These are phyloP conservation scores for Podabrus alpinus DNA, from an alignment of 2,888 invertebrate genomes.

Conservation along the genomic window DNA sequence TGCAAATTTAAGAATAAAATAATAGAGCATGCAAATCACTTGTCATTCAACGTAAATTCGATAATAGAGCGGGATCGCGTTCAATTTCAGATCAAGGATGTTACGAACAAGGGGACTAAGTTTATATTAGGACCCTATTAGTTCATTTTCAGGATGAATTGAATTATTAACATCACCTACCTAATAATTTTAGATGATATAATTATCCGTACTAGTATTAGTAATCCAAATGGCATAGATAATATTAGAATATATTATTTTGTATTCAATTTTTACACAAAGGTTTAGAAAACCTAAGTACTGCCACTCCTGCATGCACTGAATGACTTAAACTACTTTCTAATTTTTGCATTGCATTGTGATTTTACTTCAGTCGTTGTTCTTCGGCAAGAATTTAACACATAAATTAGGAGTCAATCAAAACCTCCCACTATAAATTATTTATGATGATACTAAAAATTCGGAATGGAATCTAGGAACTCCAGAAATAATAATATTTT, in stretches of 20 bases:
- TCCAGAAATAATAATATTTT: too few species aligned
- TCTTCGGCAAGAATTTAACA: too few species aligned
- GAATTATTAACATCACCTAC: constrained; percentile 22
- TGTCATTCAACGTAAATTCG: constrained; percentile 30
- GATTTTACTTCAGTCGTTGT: not conserved
- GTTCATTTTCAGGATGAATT: constrained; percentile 14
- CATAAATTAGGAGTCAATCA: too few species aligned
- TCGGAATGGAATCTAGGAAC: too few species aligned
- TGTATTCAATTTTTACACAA: not conserved
- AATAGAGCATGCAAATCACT: constrained; percentile 31
- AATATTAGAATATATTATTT: not conserved
- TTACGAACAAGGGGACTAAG: constrained; percentile 19
- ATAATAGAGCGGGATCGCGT: constrained; percentile 25
- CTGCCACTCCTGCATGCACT: not conserved
- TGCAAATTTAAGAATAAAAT: constrained; percentile 19
- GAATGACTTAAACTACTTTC: not conserved
- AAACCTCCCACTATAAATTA: too few species aligned
- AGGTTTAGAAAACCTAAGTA: not conserved
- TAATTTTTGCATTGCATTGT: not conserved
- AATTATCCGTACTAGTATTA: not conserved
- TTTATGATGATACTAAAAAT: too few species aligned
- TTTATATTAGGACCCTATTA: constrained; percentile 25
- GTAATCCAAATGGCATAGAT: not conserved
- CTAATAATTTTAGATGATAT: constrained; percentile 13
- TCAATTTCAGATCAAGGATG: constrained; percentile 34